Percentiles rank a stretch among this genome's conserved stretches.
phyloP scores from a whole-genome alignment of 2,888 invertebrate genomes.

The Epistrophe grossulariae region DNA sequence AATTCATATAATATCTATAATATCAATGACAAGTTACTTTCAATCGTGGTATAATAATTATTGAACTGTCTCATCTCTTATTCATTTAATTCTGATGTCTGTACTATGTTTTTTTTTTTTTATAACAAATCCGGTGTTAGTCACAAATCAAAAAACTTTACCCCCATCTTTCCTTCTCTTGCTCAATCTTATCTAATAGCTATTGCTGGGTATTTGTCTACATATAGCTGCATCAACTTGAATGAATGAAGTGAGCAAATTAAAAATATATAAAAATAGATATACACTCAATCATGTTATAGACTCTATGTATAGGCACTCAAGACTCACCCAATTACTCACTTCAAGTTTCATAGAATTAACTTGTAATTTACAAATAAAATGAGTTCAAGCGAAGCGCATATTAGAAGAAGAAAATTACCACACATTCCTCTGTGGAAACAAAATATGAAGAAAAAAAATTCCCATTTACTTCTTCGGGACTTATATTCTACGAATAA shows the following conservation, averaged over 20 bases:
- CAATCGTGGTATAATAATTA: not conserved
- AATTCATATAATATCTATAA: slow-evolving; percentile 30
- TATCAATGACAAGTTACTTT: slow-evolving; percentile 49
- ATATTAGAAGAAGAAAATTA: not conserved
- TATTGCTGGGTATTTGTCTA: no score
- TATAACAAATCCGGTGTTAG: slow-evolving; percentile 41
- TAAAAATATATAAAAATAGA: slow-evolving; percentile 15
- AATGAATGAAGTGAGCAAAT: slow-evolving; percentile 39
- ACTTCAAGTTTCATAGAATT: slow-evolving; percentile 43
- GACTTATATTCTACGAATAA: not conserved
- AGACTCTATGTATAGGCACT: not conserved
- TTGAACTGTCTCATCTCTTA: not conserved
- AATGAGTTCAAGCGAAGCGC: not conserved
- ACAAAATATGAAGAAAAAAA: not conserved
- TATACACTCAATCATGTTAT: not conserved
- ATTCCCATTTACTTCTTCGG: slow-evolving; percentile 15
- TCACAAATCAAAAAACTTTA: slow-evolving; percentile 45
- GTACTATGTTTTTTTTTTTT: not conserved
- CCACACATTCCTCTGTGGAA: slow-evolving; percentile 19
- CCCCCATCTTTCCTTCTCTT: not conserved
- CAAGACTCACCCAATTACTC: slow-evolving; percentile 68
- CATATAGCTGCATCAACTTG: slow-evolving; percentile 18
- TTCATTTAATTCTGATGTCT: not conserved
- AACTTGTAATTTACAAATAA: slow-evolving; percentile 28
- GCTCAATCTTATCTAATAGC: not conserved